These are phyloP conservation scores for Atta colombica DNA, from an alignment of 1,140 invertebrate species.

Conservation along the genomic window DNA sequence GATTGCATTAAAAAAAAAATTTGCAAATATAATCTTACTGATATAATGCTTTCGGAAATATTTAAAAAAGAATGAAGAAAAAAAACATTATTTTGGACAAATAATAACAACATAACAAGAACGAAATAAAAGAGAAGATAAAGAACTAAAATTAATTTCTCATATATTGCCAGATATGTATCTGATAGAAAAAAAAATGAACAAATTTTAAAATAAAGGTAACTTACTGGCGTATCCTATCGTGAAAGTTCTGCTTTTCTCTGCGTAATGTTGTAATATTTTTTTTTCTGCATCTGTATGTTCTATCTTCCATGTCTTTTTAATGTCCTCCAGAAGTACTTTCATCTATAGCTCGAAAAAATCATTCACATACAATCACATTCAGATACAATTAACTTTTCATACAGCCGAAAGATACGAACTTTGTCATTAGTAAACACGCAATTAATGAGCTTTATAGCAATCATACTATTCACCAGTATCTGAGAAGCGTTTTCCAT, in stretches of 20 bases:
- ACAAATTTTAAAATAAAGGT: not conserved
- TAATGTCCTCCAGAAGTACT: not conserved
- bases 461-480: not conserved
- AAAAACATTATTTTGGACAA: not conserved
- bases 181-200: not conserved
- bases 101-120: not conserved
- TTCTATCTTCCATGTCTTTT: conserved; percentile 1
- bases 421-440: conserved; percentile 29
- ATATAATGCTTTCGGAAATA: not conserved
- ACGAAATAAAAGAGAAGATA: not conserved
- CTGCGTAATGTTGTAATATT: conserved; percentile 25
- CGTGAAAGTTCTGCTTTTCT: not conserved
- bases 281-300: not conserved
- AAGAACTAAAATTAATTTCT: not conserved
- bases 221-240: conserved; percentile 16
- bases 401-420: not conserved
- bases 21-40: not conserved
- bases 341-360: conserved; percentile 36
- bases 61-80: not conserved
- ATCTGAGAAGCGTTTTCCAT: conserved; percentile 20
- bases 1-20: not conserved
- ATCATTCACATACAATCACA: conserved; percentile 6
- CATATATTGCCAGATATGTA: not conserved
- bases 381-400: not conserved
- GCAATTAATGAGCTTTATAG: conserved; percentile 34